Base-by-base conservation (phyloP, 2,888 invertebrate species). In the Tortricodes alternella region DNA sequence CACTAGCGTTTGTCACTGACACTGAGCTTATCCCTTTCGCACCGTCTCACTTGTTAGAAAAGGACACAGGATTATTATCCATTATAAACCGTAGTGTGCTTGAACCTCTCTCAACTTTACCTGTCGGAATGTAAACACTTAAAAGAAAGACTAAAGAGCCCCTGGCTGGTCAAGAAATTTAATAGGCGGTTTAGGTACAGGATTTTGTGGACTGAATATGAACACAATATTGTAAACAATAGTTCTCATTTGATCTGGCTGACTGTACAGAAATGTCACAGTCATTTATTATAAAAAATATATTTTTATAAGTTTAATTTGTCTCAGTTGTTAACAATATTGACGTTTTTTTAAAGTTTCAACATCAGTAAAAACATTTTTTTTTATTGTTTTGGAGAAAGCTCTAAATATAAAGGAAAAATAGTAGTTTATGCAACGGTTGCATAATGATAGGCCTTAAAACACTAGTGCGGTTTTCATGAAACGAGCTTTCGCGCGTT, bases 81-180 rank as follows among this genome's bases (percentile, higher is more conserved):
- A 1, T 29, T 3, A 5, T 9, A 29, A 29, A 29, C 11, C 4
- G n/a, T n/a, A 29, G 29, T n/a, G 11, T 29, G 29, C 29, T 29
- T n/a, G 29, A 11, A n/a, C 29, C 11, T n/a, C n/a, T 32, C 3
- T 38, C 8, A 38, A 9, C 13, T 44, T 11, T 46, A 46, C 56
- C 56, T 56, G 50, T 56, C 56, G 49, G 56, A 50, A 43, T 56
- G 56, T 50, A 56, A 56, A 56, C 56, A 56, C 44, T 44, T 21
- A 6, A 8, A 50, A 56, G 50, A 56, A 50, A 38, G n/a, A n/a
- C n/a, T n/a, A n/a, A n/a, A n/a, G 44, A 23, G 37, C 27, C 41
- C 43, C 32, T 44, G 44, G 43, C 44, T 9, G 34, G 13, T 32
- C 6, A 37, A 24, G 50, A 50, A 56, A 56, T 56, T 56, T 49